A percentile compares a stretch with the other conserved stretches of the same genome.
phyloP scores from a whole-genome alignment of 2,113 vertebrate species.

The Ovis canadensis region DNA sequence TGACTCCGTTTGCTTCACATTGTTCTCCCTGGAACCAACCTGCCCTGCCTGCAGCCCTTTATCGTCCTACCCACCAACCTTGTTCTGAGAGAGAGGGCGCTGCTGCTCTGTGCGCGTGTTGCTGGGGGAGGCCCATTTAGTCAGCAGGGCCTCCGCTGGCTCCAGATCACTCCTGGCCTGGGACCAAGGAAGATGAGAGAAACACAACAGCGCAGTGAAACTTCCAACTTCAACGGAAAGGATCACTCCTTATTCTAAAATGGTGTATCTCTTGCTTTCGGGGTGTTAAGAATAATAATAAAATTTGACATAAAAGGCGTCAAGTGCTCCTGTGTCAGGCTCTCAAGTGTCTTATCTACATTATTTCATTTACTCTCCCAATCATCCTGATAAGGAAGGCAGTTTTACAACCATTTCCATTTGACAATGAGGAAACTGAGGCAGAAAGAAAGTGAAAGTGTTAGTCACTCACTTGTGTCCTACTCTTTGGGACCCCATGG shows the following conservation, averaged over 20 bases:
- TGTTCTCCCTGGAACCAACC: background rate
- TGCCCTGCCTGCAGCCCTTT: background rate
- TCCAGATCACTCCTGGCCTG: background rate
- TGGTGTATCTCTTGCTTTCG: background rate
- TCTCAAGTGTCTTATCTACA: background rate
- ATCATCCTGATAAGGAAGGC: background rate
- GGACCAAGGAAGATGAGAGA: background rate
- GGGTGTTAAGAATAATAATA: background rate
- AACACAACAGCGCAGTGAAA: background rate
- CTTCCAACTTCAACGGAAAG: background rate
- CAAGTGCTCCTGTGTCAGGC: background rate
- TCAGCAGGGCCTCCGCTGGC: background rate
- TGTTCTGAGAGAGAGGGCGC: background rate
- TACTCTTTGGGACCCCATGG: background rate
- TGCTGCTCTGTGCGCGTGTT: rapidly evolving
- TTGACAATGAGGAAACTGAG: background rate
- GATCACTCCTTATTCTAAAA: background rate
- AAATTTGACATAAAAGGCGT: background rate
- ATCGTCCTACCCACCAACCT: background rate
- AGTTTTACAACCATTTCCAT: background rate
- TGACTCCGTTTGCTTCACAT: background rate
- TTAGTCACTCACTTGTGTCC: background rate
- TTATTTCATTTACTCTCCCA: background rate
- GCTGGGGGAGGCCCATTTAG: background rate
- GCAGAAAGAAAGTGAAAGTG: background rate